Percentiles rank a stretch among this genome's conserved stretches.
Conservation (phyloP, 2,888 invertebrate species). For the Priocnemis perturbator region DNA sequence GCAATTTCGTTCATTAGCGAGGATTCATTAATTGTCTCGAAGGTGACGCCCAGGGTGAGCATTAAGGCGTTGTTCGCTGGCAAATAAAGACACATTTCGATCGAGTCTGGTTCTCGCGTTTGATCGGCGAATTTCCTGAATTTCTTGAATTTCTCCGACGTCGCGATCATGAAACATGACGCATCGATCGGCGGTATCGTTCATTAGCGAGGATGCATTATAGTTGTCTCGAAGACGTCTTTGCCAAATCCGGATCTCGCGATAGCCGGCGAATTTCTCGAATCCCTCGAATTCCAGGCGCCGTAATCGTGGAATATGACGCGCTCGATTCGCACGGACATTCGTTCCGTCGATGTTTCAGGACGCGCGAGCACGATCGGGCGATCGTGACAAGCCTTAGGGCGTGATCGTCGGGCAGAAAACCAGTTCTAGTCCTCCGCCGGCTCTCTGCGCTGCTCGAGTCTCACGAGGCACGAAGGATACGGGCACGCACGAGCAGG, state of each 20-base stretch:
- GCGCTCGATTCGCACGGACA: background rate
- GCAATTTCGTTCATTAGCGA: conserved; percentile 55
- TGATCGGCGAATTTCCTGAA: too few species aligned
- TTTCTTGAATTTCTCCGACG: too few species aligned
- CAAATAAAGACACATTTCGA: too few species aligned
- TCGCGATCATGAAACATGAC: too few species aligned
- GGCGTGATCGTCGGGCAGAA: conserved; percentile 58
- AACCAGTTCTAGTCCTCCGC: conserved; percentile 56
- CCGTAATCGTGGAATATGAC: background rate
- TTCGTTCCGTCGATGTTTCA: background rate
- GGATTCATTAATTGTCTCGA: conserved; percentile 54
- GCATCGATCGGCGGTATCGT: too few species aligned
- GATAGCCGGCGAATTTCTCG: too few species aligned
- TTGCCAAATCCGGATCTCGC: too few species aligned
- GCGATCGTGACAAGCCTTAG: conserved; percentile 61
- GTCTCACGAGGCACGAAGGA: conserved; percentile 18
- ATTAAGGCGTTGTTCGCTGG: too few species aligned
- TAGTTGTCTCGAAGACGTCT: too few species aligned
- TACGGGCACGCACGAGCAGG: background rate
- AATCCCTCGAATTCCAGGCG: too few species aligned
- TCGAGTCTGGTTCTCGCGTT: too few species aligned
- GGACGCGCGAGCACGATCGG: conserved; percentile 34
- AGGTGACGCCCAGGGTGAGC: conserved; percentile 7
- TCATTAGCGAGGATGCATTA: too few species aligned
- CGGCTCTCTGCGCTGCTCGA: conserved; percentile 23